Evolutionary conservation across 1,140 invertebrate genomes (phyloP).

Genomic region (Cydia splendana): DNA sequence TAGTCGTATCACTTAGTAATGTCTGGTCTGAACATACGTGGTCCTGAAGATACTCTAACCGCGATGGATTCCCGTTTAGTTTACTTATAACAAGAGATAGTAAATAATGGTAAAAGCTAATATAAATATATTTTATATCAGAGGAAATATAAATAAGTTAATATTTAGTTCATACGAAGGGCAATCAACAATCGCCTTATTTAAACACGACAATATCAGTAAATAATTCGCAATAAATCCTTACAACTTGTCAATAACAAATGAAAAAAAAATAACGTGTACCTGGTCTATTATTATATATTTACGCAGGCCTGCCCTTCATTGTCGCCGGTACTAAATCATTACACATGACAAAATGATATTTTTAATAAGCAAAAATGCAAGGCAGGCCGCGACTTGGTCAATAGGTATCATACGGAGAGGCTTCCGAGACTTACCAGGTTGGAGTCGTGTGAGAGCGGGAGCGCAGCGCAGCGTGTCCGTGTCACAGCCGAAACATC

Average conservation of each 20-base stretch:
- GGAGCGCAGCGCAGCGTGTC: constrained; percentile 43
- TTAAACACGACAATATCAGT: background rate
- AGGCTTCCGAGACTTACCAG: constrained; percentile 52
- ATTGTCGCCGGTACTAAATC: background rate
- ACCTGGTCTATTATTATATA: too few species aligned
- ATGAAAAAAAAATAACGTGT: too few species aligned
- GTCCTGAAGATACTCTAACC: too few species aligned
- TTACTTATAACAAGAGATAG: too few species aligned
- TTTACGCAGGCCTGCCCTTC: background rate
- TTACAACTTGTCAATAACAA: background rate
- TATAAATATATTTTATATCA: background rate
- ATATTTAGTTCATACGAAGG: background rate
- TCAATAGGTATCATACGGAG: background rate
- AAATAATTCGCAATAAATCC: background rate
- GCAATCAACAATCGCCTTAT: background rate
- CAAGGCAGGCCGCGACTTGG: background rate
- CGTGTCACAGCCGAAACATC: constrained; percentile 68
- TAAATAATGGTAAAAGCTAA: background rate
- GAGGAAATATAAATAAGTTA: too few species aligned
- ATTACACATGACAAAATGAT: background rate
- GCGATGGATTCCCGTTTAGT: too few species aligned
- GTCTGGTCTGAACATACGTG: too few species aligned
- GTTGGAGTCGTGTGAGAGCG: constrained; percentile 50
- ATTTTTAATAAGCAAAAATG: background rate
- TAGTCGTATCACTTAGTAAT: too few species aligned